These are phyloP conservation scores for Chaetura pelagica DNA, from an alignment of 2,113 vertebrate genomes.

Conservation along the genomic window DNA sequence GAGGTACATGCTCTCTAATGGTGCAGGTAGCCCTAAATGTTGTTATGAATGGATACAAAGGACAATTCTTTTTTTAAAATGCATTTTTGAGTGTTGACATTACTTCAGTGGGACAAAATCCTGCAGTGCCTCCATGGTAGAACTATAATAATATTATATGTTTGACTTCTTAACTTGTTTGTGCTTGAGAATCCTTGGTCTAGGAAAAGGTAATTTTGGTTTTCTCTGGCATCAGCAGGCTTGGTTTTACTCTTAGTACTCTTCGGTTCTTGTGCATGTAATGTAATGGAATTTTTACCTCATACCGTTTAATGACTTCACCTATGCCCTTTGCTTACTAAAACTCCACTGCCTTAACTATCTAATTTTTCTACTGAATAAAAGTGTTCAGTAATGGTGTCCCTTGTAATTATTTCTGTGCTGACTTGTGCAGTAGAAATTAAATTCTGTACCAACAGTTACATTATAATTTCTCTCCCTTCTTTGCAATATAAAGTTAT, in stretches of 20 bases:
- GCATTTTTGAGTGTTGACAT: background rate
- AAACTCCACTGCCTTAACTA: background rate
- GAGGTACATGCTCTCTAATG: background rate
- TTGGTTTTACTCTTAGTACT: background rate
- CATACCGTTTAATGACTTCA: background rate
- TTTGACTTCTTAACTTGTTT: background rate
- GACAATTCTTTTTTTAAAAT: background rate
- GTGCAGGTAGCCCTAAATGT: background rate
- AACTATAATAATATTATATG: background rate
- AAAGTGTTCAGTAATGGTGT: background rate
- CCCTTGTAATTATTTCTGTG: background rate
- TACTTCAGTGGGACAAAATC: background rate
- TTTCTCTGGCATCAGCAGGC: background rate
- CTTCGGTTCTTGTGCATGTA: background rate
- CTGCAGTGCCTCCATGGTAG: background rate
- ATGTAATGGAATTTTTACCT: background rate
- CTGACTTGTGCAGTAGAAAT: background rate
- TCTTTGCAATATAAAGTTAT: background rate
- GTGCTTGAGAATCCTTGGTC: background rate
- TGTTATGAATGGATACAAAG: background rate
- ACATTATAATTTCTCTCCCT: background rate
- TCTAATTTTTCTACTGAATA: background rate
- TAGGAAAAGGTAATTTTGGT: background rate
- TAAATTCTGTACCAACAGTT: background rate
- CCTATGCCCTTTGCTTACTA: background rate